Evolutionary conservation across 2,888 invertebrate genomes (phyloP), one percentile per base, ranked within the genome.

Genomic region (Amphipyra tragopoginis): DNA sequence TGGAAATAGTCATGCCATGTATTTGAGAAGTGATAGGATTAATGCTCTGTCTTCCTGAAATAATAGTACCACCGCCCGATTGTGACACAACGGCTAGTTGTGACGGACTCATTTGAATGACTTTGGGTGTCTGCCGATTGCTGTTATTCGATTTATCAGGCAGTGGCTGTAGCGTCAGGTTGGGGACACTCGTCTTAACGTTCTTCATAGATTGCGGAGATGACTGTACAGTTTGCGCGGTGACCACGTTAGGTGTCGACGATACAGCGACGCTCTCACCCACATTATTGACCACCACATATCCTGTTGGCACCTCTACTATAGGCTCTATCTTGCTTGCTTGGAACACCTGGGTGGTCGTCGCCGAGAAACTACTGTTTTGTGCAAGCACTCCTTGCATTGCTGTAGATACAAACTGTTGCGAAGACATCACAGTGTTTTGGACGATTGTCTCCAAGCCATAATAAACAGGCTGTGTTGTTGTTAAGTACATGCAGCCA

Each of bases 381-480:
- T 97, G 97, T 56, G 97, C 97, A 34, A 97, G 93, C 2, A 97
- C 96, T 45, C 97, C 97, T 66, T 97, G 97, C 94, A 97, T 96
- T 5, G 97, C 96, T 1, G 97, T 97, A 4, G 97, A 97, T 13
- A 98, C 96, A 84, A 97, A 97, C 84, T 98, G 98, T 84, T 97
- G 97, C 21, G 97, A 97, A n/a, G 97, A 97, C 97, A 98, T 97
- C 0, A 98, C 97, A 5, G 98, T 98, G 82, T 98, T 98, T 88
- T 97, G 97, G 2, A 98, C 98, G 56, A 98, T 97, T 0, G 98
- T 98, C 91, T 98, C 98, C 70, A 98, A 93, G 0, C 97, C 97
- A 79, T 97, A 97, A 81, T 97, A 97, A 80, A 98, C 96, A 5
- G 97, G 97, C 79, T 97, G 97, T 13, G 96, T 96, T 1, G 96